Evolutionary conservation across 2,797 vertebrate species (phyloP).

Genomic region (Synanceia verrucosa): DNA sequence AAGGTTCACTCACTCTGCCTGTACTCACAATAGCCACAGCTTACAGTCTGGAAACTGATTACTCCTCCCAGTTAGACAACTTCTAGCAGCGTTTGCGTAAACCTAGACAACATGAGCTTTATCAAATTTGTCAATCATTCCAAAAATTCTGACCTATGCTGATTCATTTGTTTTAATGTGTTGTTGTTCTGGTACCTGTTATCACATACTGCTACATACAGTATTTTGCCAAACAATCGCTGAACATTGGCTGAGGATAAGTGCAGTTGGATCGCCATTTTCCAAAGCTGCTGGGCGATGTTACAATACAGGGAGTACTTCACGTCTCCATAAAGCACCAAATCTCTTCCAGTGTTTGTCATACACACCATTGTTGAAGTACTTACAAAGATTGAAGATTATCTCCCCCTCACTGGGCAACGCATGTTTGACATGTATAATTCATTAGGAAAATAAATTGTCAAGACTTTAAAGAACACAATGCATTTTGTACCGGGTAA

Average conservation of each 20-base stretch:
- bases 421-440: conserved; percentile 86
- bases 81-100: conserved; percentile 32
- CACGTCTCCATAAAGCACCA: conserved; percentile 80
- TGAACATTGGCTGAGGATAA: conserved; percentile 58
- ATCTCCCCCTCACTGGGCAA: conserved; percentile 83
- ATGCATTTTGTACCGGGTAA: conserved; percentile 88
- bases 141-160: neutral
- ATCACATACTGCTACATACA: conserved; percentile 32
- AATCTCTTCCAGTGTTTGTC: conserved; percentile 82
- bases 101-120: conserved; percentile 20
- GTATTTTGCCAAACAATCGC: conserved; percentile 51
- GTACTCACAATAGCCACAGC: conserved; percentile 63
- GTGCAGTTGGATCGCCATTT: conserved; percentile 64
- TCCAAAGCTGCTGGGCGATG: conserved; percentile 63
- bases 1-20: conserved; percentile 70
- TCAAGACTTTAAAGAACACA: conserved; percentile 84
- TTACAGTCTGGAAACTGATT: conserved; percentile 58
- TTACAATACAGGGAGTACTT: conserved; percentile 69
- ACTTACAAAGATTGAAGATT: conserved; percentile 82
- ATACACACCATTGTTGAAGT: conserved; percentile 80
- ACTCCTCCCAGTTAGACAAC: conserved; percentile 44
- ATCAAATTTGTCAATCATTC: conserved; percentile 8
- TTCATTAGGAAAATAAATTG: conserved; percentile 89
- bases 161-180: conserved; percentile 13
- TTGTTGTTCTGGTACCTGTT: neutral